A percentile compares a stretch with the other conserved stretches of the same genome.
These are phyloP conservation scores for Caenorhabditis sulstoni DNA, from an alignment of 2,888 invertebrate species.

Conservation along the genomic window DNA sequence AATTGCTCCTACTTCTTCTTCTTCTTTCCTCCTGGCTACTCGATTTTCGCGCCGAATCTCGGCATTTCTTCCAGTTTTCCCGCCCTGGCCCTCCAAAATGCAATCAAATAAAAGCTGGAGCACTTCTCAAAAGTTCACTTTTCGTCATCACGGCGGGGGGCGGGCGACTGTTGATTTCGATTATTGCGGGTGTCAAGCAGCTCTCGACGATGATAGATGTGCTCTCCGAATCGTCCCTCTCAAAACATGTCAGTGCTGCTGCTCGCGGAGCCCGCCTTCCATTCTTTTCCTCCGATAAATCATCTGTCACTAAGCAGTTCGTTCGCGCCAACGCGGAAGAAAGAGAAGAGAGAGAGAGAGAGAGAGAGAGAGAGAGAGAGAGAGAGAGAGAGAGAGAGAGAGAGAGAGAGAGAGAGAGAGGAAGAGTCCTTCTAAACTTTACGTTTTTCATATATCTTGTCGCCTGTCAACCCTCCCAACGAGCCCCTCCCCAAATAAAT, in stretches of 20 bases:
- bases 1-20: constrained; percentile 7
- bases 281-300: constrained; percentile 7
- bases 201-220: background rate
- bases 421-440: constrained; percentile 1
- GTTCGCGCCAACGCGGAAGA: background rate
- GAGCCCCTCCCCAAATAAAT: background rate
- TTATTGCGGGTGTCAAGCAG: background rate
- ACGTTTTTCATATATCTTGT: background rate
- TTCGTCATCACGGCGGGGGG: too few relatives aligned
- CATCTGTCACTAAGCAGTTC: constrained; percentile 15
- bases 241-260: background rate
- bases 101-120: too few relatives aligned
- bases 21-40: too few relatives aligned
- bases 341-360: background rate
- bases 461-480: background rate
- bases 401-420: too few relatives aligned
- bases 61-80: too few relatives aligned
- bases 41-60: too few relatives aligned
- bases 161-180: background rate
- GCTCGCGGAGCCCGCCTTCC: background rate
- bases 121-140: too few relatives aligned
- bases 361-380: too few relatives aligned
- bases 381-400: too few relatives aligned
- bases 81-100: too few relatives aligned
- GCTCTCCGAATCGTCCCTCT: background rate